These are phyloP conservation scores for Chamaea fasciata DNA, from an alignment of 2,113 vertebrate species.

Conservation along the genomic window DNA sequence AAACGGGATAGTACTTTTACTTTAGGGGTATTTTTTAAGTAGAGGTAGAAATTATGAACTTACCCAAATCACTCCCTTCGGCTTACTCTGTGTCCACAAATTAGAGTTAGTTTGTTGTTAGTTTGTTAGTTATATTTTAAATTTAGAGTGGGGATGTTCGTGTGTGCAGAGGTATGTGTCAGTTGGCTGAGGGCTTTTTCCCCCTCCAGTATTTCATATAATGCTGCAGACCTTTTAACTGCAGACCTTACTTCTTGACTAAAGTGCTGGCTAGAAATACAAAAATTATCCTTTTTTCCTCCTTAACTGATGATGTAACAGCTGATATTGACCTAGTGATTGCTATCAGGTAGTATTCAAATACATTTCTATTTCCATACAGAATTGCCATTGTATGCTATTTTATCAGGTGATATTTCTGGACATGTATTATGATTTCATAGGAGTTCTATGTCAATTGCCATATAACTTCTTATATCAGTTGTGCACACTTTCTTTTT, in stretches of 20 bases:
- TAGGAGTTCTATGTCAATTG: background rate
- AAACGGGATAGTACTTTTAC: background rate
- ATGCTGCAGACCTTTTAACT: background rate
- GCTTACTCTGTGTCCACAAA: background rate
- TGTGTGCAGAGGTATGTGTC: background rate
- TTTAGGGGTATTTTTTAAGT: background rate
- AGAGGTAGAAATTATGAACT: background rate
- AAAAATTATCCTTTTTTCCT: background rate
- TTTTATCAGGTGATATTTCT: background rate
- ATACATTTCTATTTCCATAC: background rate
- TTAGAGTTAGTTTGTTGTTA: background rate
- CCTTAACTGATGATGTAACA: background rate
- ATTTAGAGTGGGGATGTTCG: background rate
- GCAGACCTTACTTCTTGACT: background rate
- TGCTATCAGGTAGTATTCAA: background rate
- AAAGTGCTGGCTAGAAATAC: background rate
- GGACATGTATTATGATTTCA: background rate
- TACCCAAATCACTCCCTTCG: background rate
- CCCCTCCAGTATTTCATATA: background rate
- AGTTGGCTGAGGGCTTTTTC: background rate
- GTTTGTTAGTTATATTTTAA: background rate
- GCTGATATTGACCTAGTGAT: background rate
- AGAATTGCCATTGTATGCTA: background rate
- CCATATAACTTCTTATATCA: background rate
- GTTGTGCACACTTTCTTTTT: background rate